Evolutionary conservation across 1,140 invertebrate genomes (phyloP).

Genomic region (Nasonia longicornis): DNA sequence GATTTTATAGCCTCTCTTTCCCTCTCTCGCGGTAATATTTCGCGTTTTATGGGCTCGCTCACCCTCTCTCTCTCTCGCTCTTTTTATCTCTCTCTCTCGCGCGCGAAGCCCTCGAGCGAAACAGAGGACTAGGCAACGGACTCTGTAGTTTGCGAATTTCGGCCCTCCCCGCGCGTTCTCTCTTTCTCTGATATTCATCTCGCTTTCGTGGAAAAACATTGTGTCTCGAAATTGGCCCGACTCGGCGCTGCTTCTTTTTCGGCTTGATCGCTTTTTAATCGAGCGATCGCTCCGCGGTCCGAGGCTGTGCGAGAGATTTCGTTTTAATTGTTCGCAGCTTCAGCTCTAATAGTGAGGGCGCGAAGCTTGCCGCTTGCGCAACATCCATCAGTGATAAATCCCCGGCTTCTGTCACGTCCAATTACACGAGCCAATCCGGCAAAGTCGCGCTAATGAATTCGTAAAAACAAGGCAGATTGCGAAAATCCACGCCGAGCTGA

Average conservation of each 20-base stretch:
- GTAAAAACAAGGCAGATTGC: no score
- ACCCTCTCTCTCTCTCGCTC: slow-evolving; percentile 38
- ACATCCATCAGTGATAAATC: no score
- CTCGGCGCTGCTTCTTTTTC: background rate
- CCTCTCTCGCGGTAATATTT: slow-evolving; percentile 54
- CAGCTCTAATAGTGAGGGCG: no score
- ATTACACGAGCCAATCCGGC: no score
- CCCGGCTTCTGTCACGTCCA: no score
- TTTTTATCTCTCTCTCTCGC: background rate
- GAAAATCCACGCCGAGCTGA: no score
- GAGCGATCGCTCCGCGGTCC: background rate
- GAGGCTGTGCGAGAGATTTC: background rate
- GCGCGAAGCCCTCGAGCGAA: slow-evolving; percentile 1
- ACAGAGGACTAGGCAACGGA: slow-evolving; percentile 8
- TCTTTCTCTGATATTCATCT: slow-evolving; percentile 40
- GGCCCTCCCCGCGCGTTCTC: background rate
- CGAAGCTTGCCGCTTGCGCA: no score
- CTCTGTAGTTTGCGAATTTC: slow-evolving; percentile 36
- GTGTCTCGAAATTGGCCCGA: slow-evolving; percentile 28
- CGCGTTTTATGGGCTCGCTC: slow-evolving; percentile 54
- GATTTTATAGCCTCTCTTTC: slow-evolving; percentile 57
- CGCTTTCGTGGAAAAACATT: slow-evolving; percentile 45
- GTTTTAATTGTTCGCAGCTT: background rate
- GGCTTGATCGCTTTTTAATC: slow-evolving; percentile 36
- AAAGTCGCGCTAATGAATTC: no score